phyloP scores from a whole-genome alignment of 2,888 invertebrate genomes.

The Spodoptera exigua region DNA sequence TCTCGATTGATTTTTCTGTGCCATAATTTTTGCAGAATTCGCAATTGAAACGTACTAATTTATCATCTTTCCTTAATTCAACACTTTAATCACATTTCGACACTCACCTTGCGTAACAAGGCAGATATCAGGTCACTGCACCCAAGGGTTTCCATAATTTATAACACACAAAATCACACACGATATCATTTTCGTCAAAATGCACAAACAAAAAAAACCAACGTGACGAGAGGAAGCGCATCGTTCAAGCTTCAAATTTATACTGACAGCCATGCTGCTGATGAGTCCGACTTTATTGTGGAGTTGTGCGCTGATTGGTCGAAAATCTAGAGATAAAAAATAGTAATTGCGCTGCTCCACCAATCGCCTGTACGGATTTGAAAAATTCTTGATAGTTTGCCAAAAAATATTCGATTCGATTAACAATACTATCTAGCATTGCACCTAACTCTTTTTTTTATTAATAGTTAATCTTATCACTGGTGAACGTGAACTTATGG shows the following conservation, averaged over 20 bases:
- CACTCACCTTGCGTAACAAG: conserved; percentile 78
- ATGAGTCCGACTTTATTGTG: conserved; percentile 95
- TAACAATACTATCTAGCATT: conserved; percentile 48
- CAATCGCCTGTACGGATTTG: conserved; percentile 75
- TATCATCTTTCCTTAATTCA: conserved; percentile 21
- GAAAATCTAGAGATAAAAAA: conserved; percentile 75
- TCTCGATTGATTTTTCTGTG: conserved; percentile 75
- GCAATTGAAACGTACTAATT: conserved; percentile 46
- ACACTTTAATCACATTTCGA: conserved; percentile 40
- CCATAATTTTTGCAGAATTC: conserved; percentile 63
- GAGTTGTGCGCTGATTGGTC: conserved; percentile 91
- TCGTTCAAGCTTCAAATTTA: conserved; percentile 97
- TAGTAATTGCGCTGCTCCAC: conserved; percentile 64
- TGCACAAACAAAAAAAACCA: conserved; percentile 89
- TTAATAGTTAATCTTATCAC: conserved; percentile 24
- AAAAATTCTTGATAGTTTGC: conserved; percentile 76
- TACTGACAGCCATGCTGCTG: conserved; percentile 99
- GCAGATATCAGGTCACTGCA: conserved; percentile 85
- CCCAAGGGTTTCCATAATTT: conserved; percentile 88
- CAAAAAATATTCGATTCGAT: conserved; percentile 70
- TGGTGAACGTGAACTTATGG: conserved; percentile 1
- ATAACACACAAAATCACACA: conserved; percentile 86
- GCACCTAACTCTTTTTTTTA: conserved; percentile 20
- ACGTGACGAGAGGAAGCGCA: conserved; percentile 94
- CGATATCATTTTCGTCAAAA: conserved; percentile 87